Conservation (phyloP, 1,140 invertebrate species). For the Lanistes nyassanus region DNA sequence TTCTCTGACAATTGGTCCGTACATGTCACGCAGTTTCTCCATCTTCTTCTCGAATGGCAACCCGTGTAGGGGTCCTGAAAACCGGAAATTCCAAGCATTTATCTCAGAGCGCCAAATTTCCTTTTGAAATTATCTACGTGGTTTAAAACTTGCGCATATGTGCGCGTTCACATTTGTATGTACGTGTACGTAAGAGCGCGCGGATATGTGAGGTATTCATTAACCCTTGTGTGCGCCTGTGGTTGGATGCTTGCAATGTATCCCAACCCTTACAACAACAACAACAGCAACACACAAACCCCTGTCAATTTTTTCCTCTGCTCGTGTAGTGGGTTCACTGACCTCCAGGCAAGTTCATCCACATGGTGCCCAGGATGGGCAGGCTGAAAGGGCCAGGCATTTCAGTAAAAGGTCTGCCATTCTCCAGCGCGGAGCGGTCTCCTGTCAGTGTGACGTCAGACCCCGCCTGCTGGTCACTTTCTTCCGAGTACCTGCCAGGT, state of each 20-base stretch:
- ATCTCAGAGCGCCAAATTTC: not conserved
- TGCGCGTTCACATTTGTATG: not conserved
- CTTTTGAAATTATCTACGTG: no score
- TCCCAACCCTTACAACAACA: no score
- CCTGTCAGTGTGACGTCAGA: not conserved
- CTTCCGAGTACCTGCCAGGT: not conserved
- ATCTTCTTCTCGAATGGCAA: conserved; percentile 27
- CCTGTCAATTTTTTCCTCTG: no score
- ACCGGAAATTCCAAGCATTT: not conserved
- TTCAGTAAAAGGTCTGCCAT: conserved; percentile 27
- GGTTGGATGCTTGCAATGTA: no score
- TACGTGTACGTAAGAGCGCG: not conserved
- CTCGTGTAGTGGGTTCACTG: no score
- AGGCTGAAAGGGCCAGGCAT: conserved; percentile 36
- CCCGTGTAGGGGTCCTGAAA: conserved; percentile 34
- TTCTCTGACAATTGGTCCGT: conserved; percentile 39
- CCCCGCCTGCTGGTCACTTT: not conserved
- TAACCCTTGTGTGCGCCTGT: no score
- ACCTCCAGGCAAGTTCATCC: conserved; percentile 38
- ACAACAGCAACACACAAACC: no score
- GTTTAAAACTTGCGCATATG: no score
- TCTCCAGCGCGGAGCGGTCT: conserved; percentile 4
- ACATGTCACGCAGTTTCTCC: conserved; percentile 26
- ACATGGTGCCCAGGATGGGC: conserved; percentile 36
- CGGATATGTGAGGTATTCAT: not conserved